Evolutionary conservation across 2,888 invertebrate species (phyloP).

Genomic region (Drosophila macrospina): DNA sequence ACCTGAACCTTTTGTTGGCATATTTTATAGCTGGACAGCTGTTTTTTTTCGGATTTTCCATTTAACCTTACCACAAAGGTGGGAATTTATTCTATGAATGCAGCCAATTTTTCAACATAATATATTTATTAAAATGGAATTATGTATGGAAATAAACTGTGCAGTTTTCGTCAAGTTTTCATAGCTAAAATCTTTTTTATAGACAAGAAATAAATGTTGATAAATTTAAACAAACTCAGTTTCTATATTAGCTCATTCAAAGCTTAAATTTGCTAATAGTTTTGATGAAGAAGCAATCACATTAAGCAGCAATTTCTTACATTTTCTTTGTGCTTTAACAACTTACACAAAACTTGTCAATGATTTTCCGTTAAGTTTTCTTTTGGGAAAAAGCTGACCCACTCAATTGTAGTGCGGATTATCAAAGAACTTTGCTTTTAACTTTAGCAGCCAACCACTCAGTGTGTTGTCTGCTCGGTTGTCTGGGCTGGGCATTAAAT

Average conservation of each 20-base stretch:
- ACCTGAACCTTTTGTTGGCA: not conserved
- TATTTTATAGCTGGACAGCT: not conserved
- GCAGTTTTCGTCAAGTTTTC: not conserved
- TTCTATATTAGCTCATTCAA: too few species aligned
- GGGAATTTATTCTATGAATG: not conserved
- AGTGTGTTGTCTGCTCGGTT: not conserved
- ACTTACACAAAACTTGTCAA: constrained; percentile 2
- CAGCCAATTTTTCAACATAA: not conserved
- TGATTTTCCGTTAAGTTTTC: constrained; percentile 1
- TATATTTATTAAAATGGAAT: not conserved
- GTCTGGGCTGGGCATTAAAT: constrained; percentile 42
- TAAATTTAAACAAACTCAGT: too few species aligned
- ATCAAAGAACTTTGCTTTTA: constrained; percentile 20
- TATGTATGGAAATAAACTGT: not conserved
- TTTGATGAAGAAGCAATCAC: constrained; percentile 10
- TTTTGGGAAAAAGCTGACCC: constrained; percentile 17
- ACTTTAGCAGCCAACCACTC: not conserved
- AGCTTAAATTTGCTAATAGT: not conserved
- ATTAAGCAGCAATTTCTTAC: not conserved
- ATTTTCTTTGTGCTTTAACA: constrained; percentile 1
- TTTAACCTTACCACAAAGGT: not conserved
- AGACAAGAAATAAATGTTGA: too few species aligned
- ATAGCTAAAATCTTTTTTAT: too few species aligned
- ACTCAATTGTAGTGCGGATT: constrained; percentile 34
- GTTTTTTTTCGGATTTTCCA: not conserved